Evolutionary conservation across 2,113 vertebrate species (phyloP), one percentile per base, ranked within the genome.

Genomic region (Coreoperca whiteheadi): DNA sequence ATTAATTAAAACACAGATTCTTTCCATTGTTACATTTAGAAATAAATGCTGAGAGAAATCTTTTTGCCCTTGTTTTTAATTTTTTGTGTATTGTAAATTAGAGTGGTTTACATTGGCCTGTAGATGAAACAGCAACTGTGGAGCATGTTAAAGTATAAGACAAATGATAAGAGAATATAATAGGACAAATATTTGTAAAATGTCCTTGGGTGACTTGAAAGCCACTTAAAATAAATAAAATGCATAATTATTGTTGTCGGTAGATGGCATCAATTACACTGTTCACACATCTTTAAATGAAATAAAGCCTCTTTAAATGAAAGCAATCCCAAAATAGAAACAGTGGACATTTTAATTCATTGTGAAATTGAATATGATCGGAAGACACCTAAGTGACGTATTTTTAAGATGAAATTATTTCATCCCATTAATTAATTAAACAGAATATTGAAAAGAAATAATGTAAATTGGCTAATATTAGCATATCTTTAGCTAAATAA

Each of bases 71-170:
- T 46, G n/a, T 4, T 30, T 56, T 25, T 4, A 16, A 16, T 28
- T 16, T 70, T 68, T 18, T 30, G 21, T 63, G 67, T 28, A 30
- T 10, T 46, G 41, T 63, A 63, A 71, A 56, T 72, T 51, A 61
- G 53, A 74, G 28, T 32, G 12, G 28, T n/a, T 41, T 57, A 41
- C 34, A 21, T 34, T 34, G 16, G 8, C 16, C 59, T 20, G 30
- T 32, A 5, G 28, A 30, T 6, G 56, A 59, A 18, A 57, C 25
- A 28, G 10, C 25, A 56, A 56, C 53, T 23, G 18, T 51, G 32
- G 32, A 2, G 9, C 53, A n/a, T 25, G 10, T 56, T 25, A 56
- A 56, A 53, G 21, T 53, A 1, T 53, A 9, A 14, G 23, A 56
- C 51, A n/a, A 25, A 56, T 56, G 9, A 2, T 12, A 1, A 25